These are phyloP conservation scores for Bacillus rossius DNA, from an alignment of 1,140 invertebrate species.

Conservation along the genomic window DNA sequence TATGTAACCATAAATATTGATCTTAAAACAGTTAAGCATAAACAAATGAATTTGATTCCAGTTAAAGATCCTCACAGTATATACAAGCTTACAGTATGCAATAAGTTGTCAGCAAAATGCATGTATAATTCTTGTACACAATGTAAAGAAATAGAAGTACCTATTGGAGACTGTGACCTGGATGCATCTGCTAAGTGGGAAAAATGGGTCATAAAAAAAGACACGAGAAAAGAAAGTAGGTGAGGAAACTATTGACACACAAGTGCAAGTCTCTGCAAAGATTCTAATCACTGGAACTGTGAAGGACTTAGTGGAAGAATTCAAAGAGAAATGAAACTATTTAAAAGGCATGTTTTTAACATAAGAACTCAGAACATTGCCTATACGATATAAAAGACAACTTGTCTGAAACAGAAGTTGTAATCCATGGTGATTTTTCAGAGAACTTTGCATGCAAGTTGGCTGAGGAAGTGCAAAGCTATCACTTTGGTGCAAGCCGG, in stretches of 20 bases:
- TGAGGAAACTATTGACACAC: slow-evolving; percentile 16
- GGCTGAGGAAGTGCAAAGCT: slow-evolving; percentile 33
- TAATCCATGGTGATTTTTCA: slow-evolving; percentile 36
- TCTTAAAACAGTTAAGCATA: slow-evolving; percentile 2
- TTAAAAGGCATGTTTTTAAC: slow-evolving; percentile 27
- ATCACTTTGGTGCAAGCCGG: slow-evolving; percentile 33
- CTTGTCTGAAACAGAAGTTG: slow-evolving; percentile 26
- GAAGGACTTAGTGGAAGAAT: slow-evolving; percentile 18
- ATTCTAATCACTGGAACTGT: slow-evolving; percentile 20
- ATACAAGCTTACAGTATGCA: slow-evolving; percentile 16
- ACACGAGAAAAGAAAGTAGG: slow-evolving; percentile 1
- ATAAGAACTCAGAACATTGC: slow-evolving; percentile 29
- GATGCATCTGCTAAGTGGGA: slow-evolving; percentile 9
- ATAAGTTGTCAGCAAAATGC: slow-evolving; percentile 19
- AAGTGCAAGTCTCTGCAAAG: slow-evolving; percentile 17
- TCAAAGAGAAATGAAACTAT: slow-evolving; percentile 11
- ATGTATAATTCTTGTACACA: slow-evolving; percentile 8
- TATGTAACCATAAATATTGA: slow-evolving; percentile 15
- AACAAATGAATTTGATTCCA: slow-evolving; percentile 17
- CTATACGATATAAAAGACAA: slow-evolving; percentile 29
- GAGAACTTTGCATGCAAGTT: slow-evolving; percentile 37
- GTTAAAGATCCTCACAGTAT: slow-evolving; percentile 16
- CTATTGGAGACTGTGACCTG: background rate
- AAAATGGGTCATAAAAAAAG: background rate
- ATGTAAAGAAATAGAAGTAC: background rate